A percentile compares a stretch with the other conserved stretches of the same genome.
phyloP scores from a whole-genome alignment of 2,888 invertebrate species.

The Athrips mouffetella region DNA sequence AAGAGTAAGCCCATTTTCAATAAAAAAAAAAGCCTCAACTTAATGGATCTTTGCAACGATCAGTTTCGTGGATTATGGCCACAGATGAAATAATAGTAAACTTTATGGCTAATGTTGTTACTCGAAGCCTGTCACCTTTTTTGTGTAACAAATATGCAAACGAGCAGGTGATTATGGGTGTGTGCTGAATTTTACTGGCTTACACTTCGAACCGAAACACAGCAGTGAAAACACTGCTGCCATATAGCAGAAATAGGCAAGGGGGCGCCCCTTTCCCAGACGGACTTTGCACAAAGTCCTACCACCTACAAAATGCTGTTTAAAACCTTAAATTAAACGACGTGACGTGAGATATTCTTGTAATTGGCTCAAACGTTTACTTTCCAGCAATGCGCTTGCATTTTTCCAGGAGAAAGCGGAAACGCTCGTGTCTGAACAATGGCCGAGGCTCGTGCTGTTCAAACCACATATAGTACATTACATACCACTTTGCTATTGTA shows the following conservation, averaged over 20 bases:
- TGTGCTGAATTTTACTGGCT: too few relatives aligned
- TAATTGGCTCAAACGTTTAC: slow-evolving; percentile 32
- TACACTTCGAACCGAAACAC: too few relatives aligned
- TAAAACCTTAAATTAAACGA: slow-evolving; percentile 3
- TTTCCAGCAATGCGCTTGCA: slow-evolving; percentile 70
- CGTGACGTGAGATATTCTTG: slow-evolving; percentile 36
- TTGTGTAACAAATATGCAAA: neutral
- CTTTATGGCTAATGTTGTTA: too few relatives aligned
- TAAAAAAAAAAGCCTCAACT: too few relatives aligned
- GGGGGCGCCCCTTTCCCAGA: too few relatives aligned
- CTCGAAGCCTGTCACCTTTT: too few relatives aligned
- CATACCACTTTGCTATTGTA: slow-evolving; percentile 47
- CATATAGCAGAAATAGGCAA: neutral
- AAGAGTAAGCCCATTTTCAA: too few relatives aligned
- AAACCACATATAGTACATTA: slow-evolving; percentile 62
- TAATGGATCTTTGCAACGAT: neutral
- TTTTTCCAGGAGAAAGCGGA: slow-evolving; percentile 78
- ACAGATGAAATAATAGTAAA: too few relatives aligned
- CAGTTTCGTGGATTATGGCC: neutral
- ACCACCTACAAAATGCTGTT: neutral
- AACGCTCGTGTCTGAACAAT: slow-evolving; percentile 72
- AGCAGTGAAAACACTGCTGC: neutral
- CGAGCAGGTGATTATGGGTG: too few relatives aligned
- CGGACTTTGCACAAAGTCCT: too few relatives aligned
- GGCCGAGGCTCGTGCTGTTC: slow-evolving; percentile 53